Percentiles rank a stretch among this genome's conserved stretches.
These are phyloP conservation scores for Callimorpha dominula DNA, from an alignment of 2,888 invertebrate genomes.

Conservation along the genomic window DNA sequence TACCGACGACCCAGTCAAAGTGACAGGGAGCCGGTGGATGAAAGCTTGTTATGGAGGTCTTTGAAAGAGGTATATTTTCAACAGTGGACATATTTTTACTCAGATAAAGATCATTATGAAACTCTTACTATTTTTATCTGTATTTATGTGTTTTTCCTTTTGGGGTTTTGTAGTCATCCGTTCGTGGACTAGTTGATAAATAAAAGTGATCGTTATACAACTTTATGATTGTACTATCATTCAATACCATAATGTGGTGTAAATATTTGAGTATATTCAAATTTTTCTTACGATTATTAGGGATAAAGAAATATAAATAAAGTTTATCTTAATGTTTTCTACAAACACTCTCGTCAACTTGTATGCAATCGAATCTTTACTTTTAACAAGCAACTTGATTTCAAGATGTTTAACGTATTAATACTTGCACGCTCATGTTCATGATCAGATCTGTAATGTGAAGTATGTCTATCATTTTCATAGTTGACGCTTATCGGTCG, in stretches of 20 bases:
- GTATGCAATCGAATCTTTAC: conserved; percentile 6
- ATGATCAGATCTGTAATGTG: conserved; percentile 3
- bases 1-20: background rate
- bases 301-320: background rate
- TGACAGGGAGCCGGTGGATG: background rate
- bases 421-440: background rate
- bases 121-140: background rate
- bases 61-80: background rate
- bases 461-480: conserved; percentile 9
- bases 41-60: background rate
- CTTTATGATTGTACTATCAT: too few relatives aligned
- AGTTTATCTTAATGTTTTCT: background rate
- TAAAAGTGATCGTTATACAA: too few relatives aligned
- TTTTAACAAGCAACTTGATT: conserved; percentile 10
- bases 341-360: background rate
- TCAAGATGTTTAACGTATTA: background rate
- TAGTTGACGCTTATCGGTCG: conserved; percentile 3
- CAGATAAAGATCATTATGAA: background rate
- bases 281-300: background rate
- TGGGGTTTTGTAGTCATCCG: too few relatives aligned
- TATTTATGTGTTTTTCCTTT: too few relatives aligned
- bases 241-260: background rate
- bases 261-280: background rate
- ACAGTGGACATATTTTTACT: background rate
- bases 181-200: too few relatives aligned